Evolutionary conservation across 2,113 vertebrate species (phyloP), one percentile per base, ranked within the genome.

Genomic region (Protobothrops mucrosquamatus): DNA sequence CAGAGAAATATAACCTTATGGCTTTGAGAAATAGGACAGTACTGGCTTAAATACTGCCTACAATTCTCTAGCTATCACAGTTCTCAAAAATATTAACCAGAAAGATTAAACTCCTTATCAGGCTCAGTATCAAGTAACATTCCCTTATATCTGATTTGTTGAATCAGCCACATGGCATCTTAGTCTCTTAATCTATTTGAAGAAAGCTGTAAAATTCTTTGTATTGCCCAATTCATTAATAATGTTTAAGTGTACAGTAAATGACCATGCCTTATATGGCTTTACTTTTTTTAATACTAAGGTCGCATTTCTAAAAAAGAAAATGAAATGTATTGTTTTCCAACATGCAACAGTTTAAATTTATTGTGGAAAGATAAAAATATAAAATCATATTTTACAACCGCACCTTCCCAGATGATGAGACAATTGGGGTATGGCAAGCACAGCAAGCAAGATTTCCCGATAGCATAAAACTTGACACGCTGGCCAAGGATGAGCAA

Each of bases 321-420:
- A 52, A 7, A 48, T 26, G 23, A 61, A 55, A 93, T 96, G 94
- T 95, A 95, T 92, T 94, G 46, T 24, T 93, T 94, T 59, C 89
- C 26, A 85, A 22, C 56, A 6, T 12, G 12, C 90, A 92, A 94
- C 96, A 97, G 46, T 59, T 93, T 92, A 94, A 91, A 94, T 64
- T 90, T 56, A 93, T 92, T 93, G 61, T 88, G 87, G 89, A 94
- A 48, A 88, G 10, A 20, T 56, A 2, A 92, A 94, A 95, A 88
- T 61, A 92, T 11, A 87, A 96, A 96, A 90, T 89, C 93, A 95
- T 0, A 0, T 86, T 85, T 96, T 96, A 87, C 88, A 95, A 91
- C 96, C 91, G 29, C 91, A 95, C 90, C 91, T 96, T 95, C 90
- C 94, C 94, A 91, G 74, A 92, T 93, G 87, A 95, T 64, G 87